Evolutionary conservation across 2,113 vertebrate species (phyloP), one percentile per base, ranked within the genome.

Genomic region (Cisticola juncidis): DNA sequence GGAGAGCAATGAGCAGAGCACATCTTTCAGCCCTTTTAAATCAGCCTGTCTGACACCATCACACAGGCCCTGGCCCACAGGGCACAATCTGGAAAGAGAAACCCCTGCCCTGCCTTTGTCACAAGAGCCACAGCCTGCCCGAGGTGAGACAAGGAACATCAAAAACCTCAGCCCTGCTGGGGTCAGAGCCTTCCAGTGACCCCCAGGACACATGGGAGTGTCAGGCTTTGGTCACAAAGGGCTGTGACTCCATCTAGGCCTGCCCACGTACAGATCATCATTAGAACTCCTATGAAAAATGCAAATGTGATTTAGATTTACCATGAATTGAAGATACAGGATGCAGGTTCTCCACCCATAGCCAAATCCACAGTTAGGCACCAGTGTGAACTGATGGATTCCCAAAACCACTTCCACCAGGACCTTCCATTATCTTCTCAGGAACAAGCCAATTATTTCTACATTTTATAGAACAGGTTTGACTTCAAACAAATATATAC

Each of bases 21-120:
- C 58, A 73, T 66, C 81, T 80, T 88, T 92, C 62, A 90, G 35
- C 28, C 38, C 50, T 79, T 94, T 73, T 28, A 73, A 83, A 90
- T 76, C 50, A 82, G 62, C 33, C 81, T 64, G 25, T 38, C 81
- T 94, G 71, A 69, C 36, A 35, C 73, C 22, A 6, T 26, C 40
- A 26, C 10, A n/a, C 10, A 68, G 48, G 60, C 47, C 51, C 29
- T 47, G n/a, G 66, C 45, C 84, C 71, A 93, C 50, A 44, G 71
- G 70, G 58, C 31, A 70, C 1, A 66, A 14, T 31, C 36, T 80
- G 45, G 48, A 35, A 51, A 53, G 31, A 76, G 48, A 65, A 40
- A 68, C 61, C 62, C 14, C 48, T 36, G 31, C 40, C 60, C 77
- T 69, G 66, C 20, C 40, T 91, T 74, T 81, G 61, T 48, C 61